Evolutionary conservation across 2,888 invertebrate genomes (phyloP).

Genomic region (Lithophane semibrunnea): DNA sequence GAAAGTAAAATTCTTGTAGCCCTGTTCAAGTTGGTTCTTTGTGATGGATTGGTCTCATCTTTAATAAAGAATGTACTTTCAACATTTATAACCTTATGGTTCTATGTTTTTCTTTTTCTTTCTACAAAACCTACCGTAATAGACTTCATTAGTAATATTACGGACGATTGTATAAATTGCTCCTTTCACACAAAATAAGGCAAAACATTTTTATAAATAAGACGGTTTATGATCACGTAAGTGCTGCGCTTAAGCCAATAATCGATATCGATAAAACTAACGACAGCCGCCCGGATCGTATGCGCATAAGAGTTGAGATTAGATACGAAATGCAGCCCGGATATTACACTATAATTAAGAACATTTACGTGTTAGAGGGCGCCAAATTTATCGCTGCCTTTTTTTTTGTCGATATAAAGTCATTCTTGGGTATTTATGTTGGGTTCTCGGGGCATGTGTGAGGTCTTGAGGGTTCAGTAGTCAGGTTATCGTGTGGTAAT

Average conservation of each 20-base stretch:
- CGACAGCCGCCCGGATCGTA: constrained; percentile 64
- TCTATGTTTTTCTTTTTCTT: not conserved
- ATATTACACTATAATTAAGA: constrained; percentile 90
- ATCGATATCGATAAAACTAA: constrained; percentile 67
- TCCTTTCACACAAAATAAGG: constrained; percentile 48
- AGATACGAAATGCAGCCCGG: constrained; percentile 86
- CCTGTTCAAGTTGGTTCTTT: constrained; percentile 14
- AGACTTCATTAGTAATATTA: constrained; percentile 16
- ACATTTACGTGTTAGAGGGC: constrained; percentile 89
- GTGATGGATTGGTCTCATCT: constrained; percentile 9
- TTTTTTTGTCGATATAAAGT: constrained; percentile 89
- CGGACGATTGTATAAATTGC: constrained; percentile 29
- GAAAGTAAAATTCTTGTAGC: constrained; percentile 55
- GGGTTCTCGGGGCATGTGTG: constrained; percentile 84
- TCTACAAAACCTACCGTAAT: not conserved
- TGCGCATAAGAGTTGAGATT: constrained; percentile 85
- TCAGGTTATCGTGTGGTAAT: constrained; percentile 89
- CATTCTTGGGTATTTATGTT: constrained; percentile 88
- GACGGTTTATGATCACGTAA: constrained; percentile 57
- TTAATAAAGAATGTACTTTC: not conserved
- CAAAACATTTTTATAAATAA: constrained; percentile 50
- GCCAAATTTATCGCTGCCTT: constrained; percentile 90
- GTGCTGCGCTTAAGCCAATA: constrained; percentile 61
- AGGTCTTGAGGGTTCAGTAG: constrained; percentile 87
- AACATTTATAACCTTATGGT: not conserved